phyloP scores from a whole-genome alignment of 1,140 invertebrate species.

The Sminthurides bifidus region DNA sequence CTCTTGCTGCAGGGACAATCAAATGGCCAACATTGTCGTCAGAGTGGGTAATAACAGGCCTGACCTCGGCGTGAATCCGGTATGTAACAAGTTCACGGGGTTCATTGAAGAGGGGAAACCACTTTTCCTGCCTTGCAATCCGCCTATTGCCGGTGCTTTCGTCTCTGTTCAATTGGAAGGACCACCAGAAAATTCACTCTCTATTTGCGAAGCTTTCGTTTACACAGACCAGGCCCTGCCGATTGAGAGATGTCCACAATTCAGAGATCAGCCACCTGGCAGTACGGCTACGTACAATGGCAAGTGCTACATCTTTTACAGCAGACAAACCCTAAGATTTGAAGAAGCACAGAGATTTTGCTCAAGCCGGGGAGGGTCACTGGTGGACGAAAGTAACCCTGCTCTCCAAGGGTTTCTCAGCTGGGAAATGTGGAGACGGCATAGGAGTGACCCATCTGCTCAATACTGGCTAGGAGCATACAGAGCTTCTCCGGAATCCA shows the following conservation, averaged over 20 bases:
- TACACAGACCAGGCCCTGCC: conserved; percentile 73
- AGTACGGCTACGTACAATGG: conserved; percentile 88
- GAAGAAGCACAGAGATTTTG: conserved; percentile 69
- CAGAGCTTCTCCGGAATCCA: conserved; percentile 60
- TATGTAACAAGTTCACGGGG: conserved; percentile 81
- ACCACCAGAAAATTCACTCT: conserved; percentile 53
- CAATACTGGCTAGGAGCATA: conserved; percentile 92
- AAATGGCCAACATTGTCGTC: conserved; percentile 74
- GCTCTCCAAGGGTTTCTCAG: conserved; percentile 56
- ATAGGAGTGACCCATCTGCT: conserved; percentile 71
- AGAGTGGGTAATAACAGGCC: conserved; percentile 89
- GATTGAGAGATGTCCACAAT: conserved; percentile 83
- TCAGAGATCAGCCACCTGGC: conserved; percentile 79
- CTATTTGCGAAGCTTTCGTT: conserved; percentile 89
- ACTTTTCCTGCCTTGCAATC: conserved; percentile 81
- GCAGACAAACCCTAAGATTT: conserved; percentile 69
- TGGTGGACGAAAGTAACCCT: conserved; percentile 86
- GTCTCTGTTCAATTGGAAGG: conserved; percentile 81
- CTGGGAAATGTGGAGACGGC: conserved; percentile 61
- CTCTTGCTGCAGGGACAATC: conserved; percentile 65
- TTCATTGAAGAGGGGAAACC: conserved; percentile 79
- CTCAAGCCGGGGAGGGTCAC: conserved; percentile 59
- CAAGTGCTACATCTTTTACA: conserved; percentile 93
- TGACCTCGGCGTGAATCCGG: conserved; percentile 79
- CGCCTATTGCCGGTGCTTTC: conserved; percentile 88